Evolutionary conservation across 2,797 vertebrate genomes (phyloP).

Genomic region (Sebastes vulpes): DNA sequence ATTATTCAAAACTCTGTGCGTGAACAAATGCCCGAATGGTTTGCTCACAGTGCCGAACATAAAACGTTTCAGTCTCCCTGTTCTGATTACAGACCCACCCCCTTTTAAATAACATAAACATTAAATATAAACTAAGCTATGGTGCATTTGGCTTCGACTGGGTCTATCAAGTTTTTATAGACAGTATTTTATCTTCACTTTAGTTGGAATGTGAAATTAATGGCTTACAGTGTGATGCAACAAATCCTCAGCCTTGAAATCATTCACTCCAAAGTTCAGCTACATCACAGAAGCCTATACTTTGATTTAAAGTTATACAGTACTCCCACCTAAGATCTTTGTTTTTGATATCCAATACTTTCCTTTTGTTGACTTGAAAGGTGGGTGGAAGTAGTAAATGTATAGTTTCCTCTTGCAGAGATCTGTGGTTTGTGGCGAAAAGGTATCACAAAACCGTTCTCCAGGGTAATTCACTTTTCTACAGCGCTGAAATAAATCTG

Average conservation of each 20-base stretch:
- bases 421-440: neutral
- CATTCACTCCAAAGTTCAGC: conserved; percentile 22
- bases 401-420: conserved; percentile 3
- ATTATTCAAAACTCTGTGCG: neutral
- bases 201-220: conserved; percentile 25
- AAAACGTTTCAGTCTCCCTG: neutral
- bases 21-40: neutral
- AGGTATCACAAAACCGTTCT: neutral
- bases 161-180: conserved; percentile 10
- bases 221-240: conserved; percentile 43
- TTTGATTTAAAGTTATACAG: conserved; percentile 28
- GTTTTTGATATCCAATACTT: neutral
- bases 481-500: neutral
- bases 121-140: conserved; percentile 11
- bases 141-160: conserved; percentile 1
- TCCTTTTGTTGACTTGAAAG: conserved; percentile 11
- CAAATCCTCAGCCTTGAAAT: conserved; percentile 41
- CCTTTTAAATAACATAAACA: conserved; percentile 16
- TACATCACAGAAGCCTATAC: conserved; percentile 10
- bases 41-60: neutral
- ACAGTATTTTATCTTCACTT: conserved; percentile 23
- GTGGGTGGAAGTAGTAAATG: neutral
- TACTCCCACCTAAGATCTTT: conserved; percentile 1
- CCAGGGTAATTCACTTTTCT: neutral
- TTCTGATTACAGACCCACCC: neutral